Percentiles rank a stretch among this genome's conserved stretches.
These are phyloP conservation scores for Polypedilum vanderplanki DNA, from an alignment of 1,140 invertebrate genomes.

Conservation along the genomic window DNA sequence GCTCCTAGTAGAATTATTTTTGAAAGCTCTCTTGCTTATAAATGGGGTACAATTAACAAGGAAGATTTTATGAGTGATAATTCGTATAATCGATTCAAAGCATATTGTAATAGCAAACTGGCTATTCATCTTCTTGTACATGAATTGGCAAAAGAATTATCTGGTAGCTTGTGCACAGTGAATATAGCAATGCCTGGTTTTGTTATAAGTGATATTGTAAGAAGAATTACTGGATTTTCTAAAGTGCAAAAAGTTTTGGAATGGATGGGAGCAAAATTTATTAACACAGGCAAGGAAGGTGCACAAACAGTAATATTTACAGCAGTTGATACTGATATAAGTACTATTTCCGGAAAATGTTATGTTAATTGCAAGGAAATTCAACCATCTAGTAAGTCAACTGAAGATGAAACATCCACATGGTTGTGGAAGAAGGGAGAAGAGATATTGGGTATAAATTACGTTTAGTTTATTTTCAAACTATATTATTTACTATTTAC, in stretches of 20 bases:
- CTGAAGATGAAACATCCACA: not conserved
- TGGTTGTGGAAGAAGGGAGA: not conserved
- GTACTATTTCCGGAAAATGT: not conserved
- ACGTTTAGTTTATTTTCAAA: not conserved
- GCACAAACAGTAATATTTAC: conserved; percentile 20
- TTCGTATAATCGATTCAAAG: conserved; percentile 45
- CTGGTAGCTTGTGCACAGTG: too few relatives aligned
- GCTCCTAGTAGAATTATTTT: conserved; percentile 55
- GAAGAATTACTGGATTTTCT: not conserved
- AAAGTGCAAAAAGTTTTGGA: conserved; percentile 36
- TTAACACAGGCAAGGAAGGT: not conserved
- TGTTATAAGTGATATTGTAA: not conserved
- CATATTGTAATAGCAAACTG: conserved; percentile 62
- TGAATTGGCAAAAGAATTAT: conserved; percentile 52
- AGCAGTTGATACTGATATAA: conserved; percentile 20
- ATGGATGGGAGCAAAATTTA: conserved; percentile 36
- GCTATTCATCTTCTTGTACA: conserved; percentile 59
- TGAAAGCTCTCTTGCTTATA: conserved; percentile 61
- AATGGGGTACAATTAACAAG: conserved; percentile 53
- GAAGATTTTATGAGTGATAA: conserved; percentile 55
- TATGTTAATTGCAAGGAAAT: not conserved
- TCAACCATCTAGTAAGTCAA: not conserved
- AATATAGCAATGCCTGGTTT: not conserved
- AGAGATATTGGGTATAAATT: not conserved
- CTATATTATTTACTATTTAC: too few relatives aligned